Evolutionary conservation across 2,888 invertebrate genomes (phyloP).

Genomic region (Sinhomidia bicolor): DNA sequence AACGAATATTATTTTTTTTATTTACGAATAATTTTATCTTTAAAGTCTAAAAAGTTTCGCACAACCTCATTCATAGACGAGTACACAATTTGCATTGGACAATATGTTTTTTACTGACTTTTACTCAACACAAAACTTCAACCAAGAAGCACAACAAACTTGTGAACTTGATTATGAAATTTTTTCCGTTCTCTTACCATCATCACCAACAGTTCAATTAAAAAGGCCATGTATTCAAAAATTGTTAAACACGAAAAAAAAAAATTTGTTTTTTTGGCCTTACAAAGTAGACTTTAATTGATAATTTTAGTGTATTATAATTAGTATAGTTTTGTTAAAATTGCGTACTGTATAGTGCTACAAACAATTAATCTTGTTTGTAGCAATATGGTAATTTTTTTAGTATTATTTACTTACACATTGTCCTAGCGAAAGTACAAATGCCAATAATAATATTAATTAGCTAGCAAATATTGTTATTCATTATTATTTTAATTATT

Average conservation of each 20-base stretch:
- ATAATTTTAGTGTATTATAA: not conserved
- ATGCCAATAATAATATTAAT: slow-evolving; percentile 17
- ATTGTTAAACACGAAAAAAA: not conserved
- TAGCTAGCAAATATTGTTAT: slow-evolving; percentile 6
- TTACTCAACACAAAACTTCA: not conserved
- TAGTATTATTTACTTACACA: no score
- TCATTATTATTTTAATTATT: no score
- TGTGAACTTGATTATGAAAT: not conserved
- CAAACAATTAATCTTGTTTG: not conserved
- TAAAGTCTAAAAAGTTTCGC: slow-evolving; percentile 44
- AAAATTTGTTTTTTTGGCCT: not conserved
- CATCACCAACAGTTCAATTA: not conserved
- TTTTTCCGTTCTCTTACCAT: not conserved
- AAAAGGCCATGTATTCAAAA: slow-evolving; percentile 22
- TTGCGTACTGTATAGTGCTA: not conserved
- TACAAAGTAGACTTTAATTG: not conserved
- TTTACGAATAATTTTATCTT: not conserved
- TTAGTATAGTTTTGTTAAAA: not conserved
- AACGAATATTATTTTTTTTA: not conserved
- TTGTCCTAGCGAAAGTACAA: slow-evolving; percentile 16
- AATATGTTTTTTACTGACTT: not conserved
- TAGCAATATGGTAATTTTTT: no score
- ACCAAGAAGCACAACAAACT: not conserved
- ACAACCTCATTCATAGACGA: slow-evolving; percentile 46
- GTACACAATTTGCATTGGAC: slow-evolving; percentile 49